A percentile compares a stretch with the other conserved stretches of the same genome.
Conservation (phyloP, 2,888 invertebrate genomes). For the Mimas tiliae region DNA sequence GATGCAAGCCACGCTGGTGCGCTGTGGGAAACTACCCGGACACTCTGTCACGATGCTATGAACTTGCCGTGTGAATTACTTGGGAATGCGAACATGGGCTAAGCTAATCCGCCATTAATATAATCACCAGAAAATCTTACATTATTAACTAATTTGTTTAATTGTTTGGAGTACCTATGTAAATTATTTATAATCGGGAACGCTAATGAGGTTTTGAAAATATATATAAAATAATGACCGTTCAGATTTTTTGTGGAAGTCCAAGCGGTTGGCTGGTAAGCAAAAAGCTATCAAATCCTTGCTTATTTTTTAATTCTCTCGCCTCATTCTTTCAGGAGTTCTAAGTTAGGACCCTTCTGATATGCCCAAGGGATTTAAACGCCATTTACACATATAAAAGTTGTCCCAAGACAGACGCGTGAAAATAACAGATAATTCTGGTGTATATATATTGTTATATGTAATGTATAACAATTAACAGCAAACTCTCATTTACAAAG, state of each 20-base stretch:
- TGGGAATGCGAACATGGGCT: conserved; percentile 17
- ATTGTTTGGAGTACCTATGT: background rate
- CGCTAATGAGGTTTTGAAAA: no score
- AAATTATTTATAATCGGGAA: no score
- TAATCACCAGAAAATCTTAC: conserved; percentile 1
- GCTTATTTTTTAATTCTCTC: background rate
- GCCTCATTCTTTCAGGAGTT: background rate
- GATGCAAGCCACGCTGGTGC: conserved; percentile 44
- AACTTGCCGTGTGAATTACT: conserved; percentile 44
- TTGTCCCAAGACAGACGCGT: no score
- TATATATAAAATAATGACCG: no score
- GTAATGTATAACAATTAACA: no score
- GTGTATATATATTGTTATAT: no score
- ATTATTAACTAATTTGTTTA: background rate
- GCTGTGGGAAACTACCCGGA: conserved; percentile 53
- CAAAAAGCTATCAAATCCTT: no score
- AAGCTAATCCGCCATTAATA: conserved; percentile 11
- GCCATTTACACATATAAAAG: no score
- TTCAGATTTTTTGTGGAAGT: no score
- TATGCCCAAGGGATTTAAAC: background rate
- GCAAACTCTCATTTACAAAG: no score
- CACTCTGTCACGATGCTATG: conserved; percentile 48
- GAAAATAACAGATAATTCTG: no score
- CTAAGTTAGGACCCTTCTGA: background rate
- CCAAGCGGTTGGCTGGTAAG: no score